phyloP scores from a whole-genome alignment of 2,797 vertebrate species.

The Peromyscus eremicus region DNA sequence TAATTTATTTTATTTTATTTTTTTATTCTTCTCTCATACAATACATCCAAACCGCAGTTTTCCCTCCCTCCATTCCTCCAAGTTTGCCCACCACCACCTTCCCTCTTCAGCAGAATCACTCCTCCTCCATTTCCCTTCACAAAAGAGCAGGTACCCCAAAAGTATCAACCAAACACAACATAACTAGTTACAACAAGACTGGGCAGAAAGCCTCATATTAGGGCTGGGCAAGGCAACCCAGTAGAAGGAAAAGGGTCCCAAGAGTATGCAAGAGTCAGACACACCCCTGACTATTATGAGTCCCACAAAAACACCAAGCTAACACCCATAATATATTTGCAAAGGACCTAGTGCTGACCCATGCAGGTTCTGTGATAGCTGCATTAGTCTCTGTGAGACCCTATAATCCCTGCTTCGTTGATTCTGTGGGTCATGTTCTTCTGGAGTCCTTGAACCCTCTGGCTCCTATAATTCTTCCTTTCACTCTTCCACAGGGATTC shows the following conservation, averaged over 20 bases:
- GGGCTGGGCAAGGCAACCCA: neutral
- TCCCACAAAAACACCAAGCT: neutral
- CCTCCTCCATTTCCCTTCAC: neutral
- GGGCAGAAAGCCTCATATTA: neutral
- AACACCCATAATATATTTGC: neutral
- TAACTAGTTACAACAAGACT: too few relatives aligned
- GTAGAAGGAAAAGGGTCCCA: neutral
- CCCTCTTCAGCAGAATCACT: neutral
- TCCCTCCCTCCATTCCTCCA: neutral
- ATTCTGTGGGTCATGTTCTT: too few relatives aligned
- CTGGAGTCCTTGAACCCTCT: too few relatives aligned
- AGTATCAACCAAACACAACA: neutral
- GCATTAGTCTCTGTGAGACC: too few relatives aligned
- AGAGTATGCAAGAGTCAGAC: neutral
- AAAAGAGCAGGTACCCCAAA: neutral
- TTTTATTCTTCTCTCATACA: neutral
- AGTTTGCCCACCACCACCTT: neutral
- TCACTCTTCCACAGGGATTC: too few relatives aligned
- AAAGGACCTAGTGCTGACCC: too few relatives aligned
- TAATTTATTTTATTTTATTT: too few relatives aligned
- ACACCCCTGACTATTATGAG: neutral
- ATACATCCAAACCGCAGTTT: neutral
- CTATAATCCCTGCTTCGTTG: too few relatives aligned
- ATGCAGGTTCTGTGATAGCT: too few relatives aligned
- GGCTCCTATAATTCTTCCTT: too few relatives aligned